phyloP scores from a whole-genome alignment of 2,797 vertebrate species.

The Sparidentex hasta region DNA sequence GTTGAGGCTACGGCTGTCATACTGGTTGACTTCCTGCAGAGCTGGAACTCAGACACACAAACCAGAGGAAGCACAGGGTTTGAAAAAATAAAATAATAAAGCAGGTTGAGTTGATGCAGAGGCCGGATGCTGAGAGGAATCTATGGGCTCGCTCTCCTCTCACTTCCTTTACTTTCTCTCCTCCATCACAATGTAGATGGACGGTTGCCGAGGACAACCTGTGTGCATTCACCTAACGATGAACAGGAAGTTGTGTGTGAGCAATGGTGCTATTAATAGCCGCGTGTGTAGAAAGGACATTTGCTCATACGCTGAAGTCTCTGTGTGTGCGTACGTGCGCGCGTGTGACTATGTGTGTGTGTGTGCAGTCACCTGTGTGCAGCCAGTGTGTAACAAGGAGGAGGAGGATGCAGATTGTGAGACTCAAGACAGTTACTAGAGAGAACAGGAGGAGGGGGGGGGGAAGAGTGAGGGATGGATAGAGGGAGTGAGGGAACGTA shows the following conservation, averaged over 20 bases:
- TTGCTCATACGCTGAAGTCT: conserved; percentile 51
- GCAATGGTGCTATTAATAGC: conserved; percentile 82
- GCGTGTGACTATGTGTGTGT: conserved; percentile 30
- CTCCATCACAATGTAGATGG: conserved; percentile 77
- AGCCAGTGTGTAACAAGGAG: conserved; percentile 64
- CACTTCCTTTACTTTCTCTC: conserved; percentile 22
- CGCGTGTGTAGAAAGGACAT: conserved; percentile 78
- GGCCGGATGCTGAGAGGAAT: conserved; percentile 25
- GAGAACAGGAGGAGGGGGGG: conserved; percentile 69
- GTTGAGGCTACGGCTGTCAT: not conserved
- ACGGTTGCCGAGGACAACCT: conserved; percentile 87
- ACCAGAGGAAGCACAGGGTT: not conserved
- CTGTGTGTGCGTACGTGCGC: conserved; percentile 25
- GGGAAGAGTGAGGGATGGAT: conserved; percentile 63
- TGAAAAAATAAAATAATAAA: conserved; percentile 9
- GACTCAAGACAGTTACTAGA: conserved; percentile 80
- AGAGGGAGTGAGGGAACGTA: conserved; percentile 79
- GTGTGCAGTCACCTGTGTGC: conserved; percentile 26
- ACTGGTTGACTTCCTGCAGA: not conserved
- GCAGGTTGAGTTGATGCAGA: conserved; percentile 10
- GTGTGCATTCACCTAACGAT: conserved; percentile 82
- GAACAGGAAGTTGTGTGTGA: conserved; percentile 75
- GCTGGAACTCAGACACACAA: conserved; percentile 2
- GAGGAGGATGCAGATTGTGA: conserved; percentile 78
- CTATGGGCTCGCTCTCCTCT: conserved; percentile 17